Base-by-base conservation (phyloP, 2,797 vertebrate species). In the Hypotaenidia philippensis region DNA sequence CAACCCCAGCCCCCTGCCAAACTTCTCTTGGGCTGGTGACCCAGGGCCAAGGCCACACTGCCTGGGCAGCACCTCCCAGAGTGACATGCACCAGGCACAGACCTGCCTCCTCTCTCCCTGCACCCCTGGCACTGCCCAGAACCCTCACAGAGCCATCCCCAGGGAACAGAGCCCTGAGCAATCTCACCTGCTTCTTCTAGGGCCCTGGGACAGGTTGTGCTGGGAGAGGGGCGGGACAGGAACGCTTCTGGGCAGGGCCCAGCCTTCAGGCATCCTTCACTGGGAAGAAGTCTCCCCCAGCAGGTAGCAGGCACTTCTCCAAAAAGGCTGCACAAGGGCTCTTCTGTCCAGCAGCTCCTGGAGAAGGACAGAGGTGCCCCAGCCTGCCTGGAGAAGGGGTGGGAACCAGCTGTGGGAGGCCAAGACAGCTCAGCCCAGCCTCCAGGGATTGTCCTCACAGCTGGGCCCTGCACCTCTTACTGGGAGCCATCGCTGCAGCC, bases 21-120 rank as follows among this genome's bases (percentile, higher is more conserved):
- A 56, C 18, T 19, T 52, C 52, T 79, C 52, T 47, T 15, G 79
- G 26, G 83, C 71, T 15, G 55, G 49, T 47, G 29, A 74, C 26
- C 38, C 20, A 34, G 31, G n/a, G 40, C 16, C 38, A 66, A 78
- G 53, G 53, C 56, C 53, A 40, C 6, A 1, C 13, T 12, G 32
- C 47, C 50, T 14, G 23, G 4, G 38, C 1, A 5, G n/a, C 47
- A 70, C 36, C 18, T 88, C 49, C 36, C 36, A 31, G 10, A 76
- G 13, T 20, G 22, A 59, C 7, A 41, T 0, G 0, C 26, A 47
- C 32, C 69, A 78, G 34, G 19, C 47, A 69, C 0, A 2, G 47
- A 59, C 23, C 27, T 34, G 15, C n/a, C 10, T 0, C 38, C 20
- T 20, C 2, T 11, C 49, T 75, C 44, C 31, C 44, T 1, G 1